phyloP scores from a whole-genome alignment of 1,140 invertebrate genomes.

The Sminthurides bifidus region DNA sequence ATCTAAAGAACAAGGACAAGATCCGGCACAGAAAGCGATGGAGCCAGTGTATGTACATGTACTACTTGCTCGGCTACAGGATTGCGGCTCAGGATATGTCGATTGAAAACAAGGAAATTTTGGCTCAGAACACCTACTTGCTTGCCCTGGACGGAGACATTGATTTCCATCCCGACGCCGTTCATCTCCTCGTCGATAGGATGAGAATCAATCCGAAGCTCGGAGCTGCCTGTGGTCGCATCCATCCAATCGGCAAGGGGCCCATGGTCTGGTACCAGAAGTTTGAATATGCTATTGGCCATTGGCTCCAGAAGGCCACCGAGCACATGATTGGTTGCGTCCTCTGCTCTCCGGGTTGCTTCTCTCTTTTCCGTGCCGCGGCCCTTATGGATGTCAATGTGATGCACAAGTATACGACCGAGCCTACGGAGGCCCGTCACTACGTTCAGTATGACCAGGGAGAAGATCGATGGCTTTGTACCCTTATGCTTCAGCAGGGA shows the following conservation, averaged over 20 bases:
- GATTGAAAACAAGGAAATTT: slow-evolving; percentile 36
- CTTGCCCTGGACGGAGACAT: slow-evolving; percentile 46
- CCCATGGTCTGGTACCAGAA: slow-evolving; percentile 54
- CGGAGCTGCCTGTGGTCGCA: slow-evolving; percentile 45
- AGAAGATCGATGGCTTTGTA: slow-evolving; percentile 54
- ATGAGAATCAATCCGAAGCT: slow-evolving; percentile 45
- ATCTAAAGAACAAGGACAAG: slow-evolving; percentile 40
- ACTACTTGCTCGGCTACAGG: slow-evolving; percentile 48
- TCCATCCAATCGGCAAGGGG: slow-evolving; percentile 43
- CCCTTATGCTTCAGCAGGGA: slow-evolving; percentile 49
- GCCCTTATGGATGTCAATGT: slow-evolving; percentile 52
- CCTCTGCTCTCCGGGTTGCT: slow-evolving; percentile 50
- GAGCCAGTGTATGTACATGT: slow-evolving; percentile 51
- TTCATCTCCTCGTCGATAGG: slow-evolving; percentile 42
- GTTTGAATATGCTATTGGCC: slow-evolving; percentile 54
- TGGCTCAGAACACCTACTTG: slow-evolving; percentile 45
- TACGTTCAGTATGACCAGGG: slow-evolving; percentile 39
- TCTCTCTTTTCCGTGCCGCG: slow-evolving; percentile 45
- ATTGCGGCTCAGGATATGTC: slow-evolving; percentile 40
- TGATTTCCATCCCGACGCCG: slow-evolving; percentile 44
- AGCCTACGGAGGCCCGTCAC: slow-evolving; percentile 44
- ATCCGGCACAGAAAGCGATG: slow-evolving; percentile 41
- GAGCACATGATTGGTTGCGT: slow-evolving; percentile 52
- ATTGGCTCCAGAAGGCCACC: slow-evolving; percentile 56
- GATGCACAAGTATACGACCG: slow-evolving; percentile 45